Evolutionary conservation across 53 echinoderm and acorn worm genomes (phyloP).

Genomic region (Luidia sarsii): DNA sequence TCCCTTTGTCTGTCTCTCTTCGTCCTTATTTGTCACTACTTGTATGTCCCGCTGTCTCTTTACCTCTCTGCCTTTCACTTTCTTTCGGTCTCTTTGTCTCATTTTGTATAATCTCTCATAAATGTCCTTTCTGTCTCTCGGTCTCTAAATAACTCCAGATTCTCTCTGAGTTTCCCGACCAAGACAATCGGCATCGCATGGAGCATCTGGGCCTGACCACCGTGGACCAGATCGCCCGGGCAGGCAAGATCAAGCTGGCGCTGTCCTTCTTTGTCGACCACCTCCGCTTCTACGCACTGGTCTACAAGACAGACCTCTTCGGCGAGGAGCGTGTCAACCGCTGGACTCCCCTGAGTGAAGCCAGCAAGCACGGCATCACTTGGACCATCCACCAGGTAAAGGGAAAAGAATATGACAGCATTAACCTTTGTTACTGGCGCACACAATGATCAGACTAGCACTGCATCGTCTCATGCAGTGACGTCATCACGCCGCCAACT

Average conservation of each 20-base stretch:
- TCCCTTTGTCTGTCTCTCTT: too few species aligned
- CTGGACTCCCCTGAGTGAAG: constrained; percentile 60
- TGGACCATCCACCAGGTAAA: constrained; percentile 73
- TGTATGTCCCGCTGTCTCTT: too few species aligned
- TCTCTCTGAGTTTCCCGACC: background rate
- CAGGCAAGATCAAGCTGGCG: constrained; percentile 50
- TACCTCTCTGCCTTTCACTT: too few species aligned
- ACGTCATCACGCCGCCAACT: too few species aligned
- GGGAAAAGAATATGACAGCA: too few species aligned
- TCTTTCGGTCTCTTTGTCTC: too few species aligned
- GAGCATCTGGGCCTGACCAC: constrained; percentile 65
- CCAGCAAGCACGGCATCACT: constrained; percentile 38
- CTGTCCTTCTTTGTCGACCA: constrained; percentile 72
- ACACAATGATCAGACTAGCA: too few species aligned
- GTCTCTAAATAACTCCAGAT: constrained; percentile 4
- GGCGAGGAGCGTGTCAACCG: constrained; percentile 64
- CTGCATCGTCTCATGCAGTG: too few species aligned
- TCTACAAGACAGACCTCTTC: constrained; percentile 70
- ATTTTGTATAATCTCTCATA: too few species aligned
- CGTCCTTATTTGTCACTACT: too few species aligned
- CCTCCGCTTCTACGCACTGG: constrained; percentile 61
- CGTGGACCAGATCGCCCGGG: constrained; percentile 55
- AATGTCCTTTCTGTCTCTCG: background rate
- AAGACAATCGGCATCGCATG: constrained; percentile 64
- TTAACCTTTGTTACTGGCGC: too few species aligned